Conservation (phyloP, 2,888 invertebrate species). For the Nemotelus pantherinus region DNA sequence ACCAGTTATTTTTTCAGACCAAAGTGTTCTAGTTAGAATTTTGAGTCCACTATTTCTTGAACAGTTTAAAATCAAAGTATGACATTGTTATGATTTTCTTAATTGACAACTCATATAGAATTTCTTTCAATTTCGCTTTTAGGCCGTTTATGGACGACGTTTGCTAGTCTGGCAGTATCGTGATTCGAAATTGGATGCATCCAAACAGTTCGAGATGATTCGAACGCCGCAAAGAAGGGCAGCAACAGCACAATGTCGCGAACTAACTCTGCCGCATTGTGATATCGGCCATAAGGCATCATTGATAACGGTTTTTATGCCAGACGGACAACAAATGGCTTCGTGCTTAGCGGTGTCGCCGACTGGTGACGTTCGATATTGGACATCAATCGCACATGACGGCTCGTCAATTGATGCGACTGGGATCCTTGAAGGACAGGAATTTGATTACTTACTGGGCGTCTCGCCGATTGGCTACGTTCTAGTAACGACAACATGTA, state of each 20-base stretch:
- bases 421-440: slow-evolving; percentile 88
- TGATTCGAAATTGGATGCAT: slow-evolving; percentile 59
- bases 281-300: slow-evolving; percentile 91
- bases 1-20: too few relatives aligned
- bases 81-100: too few relatives aligned
- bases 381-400: slow-evolving; percentile 90
- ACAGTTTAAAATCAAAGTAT: too few relatives aligned
- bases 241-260: slow-evolving; percentile 75
- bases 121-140: slow-evolving; percentile 55
- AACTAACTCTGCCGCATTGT: slow-evolving; percentile 88
- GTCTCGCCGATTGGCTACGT: slow-evolving; percentile 80
- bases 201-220: slow-evolving; percentile 52
- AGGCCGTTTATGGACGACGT: slow-evolving; percentile 87
- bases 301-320: slow-evolving; percentile 77
- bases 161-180: slow-evolving; percentile 86
- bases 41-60: too few relatives aligned
- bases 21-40: too few relatives aligned
- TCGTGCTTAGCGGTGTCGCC: slow-evolving; percentile 93
- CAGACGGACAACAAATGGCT: slow-evolving; percentile 72
- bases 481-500: slow-evolving; percentile 91
- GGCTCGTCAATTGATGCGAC: slow-evolving; percentile 84
- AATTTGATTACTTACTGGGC: slow-evolving; percentile 79
- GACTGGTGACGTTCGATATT: slow-evolving; percentile 90
- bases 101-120: neutral
- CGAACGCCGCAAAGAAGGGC: slow-evolving; percentile 66